These are phyloP conservation scores for Tachina lurida DNA, from an alignment of 2,888 invertebrate genomes.

Conservation along the genomic window DNA sequence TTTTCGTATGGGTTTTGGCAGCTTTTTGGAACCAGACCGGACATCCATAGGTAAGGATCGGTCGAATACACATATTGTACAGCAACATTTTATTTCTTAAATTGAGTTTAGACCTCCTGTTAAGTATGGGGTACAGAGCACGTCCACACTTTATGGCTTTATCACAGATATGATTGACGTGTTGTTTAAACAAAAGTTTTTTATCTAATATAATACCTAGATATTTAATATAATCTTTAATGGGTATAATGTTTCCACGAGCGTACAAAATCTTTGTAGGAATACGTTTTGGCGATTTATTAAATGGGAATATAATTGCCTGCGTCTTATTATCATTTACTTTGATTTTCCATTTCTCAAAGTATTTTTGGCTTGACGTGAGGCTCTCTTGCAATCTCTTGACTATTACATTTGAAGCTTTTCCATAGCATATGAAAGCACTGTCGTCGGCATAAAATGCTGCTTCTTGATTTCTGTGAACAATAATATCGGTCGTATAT, in stretches of 20 bases:
- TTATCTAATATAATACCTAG: neutral
- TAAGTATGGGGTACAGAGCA: neutral
- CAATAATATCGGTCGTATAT: too few species aligned
- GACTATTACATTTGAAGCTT: constrained; percentile 24
- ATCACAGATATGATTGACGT: neutral
- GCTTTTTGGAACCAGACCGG: neutral
- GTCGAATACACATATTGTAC: too few species aligned
- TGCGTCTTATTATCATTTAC: constrained; percentile 25
- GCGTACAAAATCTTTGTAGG: constrained; percentile 5
- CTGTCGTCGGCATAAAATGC: too few species aligned
- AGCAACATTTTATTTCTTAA: neutral
- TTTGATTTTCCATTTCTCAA: constrained; percentile 41
- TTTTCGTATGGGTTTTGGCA: neutral
- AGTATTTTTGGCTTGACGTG: neutral
- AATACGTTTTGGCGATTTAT: constrained; percentile 35
- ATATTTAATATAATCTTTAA: neutral
- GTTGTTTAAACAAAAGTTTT: neutral
- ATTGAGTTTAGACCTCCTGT: neutral
- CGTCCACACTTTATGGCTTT: neutral
- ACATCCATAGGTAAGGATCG: too few species aligned
- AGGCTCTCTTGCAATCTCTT: constrained; percentile 16
- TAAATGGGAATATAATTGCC: constrained; percentile 29
- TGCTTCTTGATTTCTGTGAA: too few species aligned
- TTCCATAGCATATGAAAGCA: neutral
- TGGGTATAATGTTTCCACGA: neutral